These are phyloP conservation scores for Actenoides hombroni DNA, from an alignment of 2,113 vertebrate genomes.

Conservation along the genomic window DNA sequence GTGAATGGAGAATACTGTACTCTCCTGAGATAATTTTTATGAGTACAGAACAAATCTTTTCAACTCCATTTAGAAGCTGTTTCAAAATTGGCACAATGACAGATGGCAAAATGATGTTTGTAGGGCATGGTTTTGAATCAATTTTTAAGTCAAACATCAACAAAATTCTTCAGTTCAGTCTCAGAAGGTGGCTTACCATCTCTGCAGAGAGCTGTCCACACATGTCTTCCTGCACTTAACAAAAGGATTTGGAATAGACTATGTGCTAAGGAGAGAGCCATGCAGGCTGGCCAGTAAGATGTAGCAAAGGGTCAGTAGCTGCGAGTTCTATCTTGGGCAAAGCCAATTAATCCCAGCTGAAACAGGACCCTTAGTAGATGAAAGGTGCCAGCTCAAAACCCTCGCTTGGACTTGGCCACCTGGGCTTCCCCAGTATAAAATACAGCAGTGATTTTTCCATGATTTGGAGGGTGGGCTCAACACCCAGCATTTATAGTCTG, in stretches of 20 bases:
- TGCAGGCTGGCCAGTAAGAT: accelerated
- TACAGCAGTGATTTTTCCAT: not conserved
- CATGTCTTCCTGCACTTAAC: accelerated
- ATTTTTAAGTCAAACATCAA: not conserved
- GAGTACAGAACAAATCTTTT: not conserved
- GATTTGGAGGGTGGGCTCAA: not conserved
- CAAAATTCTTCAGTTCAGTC: not conserved
- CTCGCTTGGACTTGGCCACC: not conserved
- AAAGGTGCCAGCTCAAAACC: not conserved
- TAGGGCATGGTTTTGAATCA: not conserved
- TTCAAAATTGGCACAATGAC: not conserved
- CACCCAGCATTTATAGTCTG: no score
- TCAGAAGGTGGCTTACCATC: not conserved
- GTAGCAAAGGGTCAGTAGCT: not conserved
- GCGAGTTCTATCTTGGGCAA: not conserved
- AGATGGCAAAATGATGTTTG: not conserved
- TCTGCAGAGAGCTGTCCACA: not conserved
- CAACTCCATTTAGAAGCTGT: not conserved
- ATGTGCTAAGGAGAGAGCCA: not conserved
- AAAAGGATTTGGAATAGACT: not conserved
- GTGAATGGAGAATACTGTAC: not conserved
- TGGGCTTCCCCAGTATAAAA: not conserved
- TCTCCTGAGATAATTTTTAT: not conserved
- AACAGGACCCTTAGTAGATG: not conserved
- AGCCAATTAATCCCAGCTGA: not conserved